Evolutionary conservation across 2,888 invertebrate genomes (phyloP).

Genomic region (Agrilus cyanescens): DNA sequence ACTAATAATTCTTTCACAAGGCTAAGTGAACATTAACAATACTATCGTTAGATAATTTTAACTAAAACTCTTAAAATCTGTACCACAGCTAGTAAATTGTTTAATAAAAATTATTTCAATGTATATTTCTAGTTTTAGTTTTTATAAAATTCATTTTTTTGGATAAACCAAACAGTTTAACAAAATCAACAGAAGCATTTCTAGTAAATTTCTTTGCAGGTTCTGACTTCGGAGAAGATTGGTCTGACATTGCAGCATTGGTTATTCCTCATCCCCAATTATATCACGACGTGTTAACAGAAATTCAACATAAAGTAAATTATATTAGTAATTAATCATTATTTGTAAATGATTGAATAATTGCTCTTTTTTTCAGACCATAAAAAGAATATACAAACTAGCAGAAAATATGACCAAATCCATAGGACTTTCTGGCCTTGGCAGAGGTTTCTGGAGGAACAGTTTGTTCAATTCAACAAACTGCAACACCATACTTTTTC

Average conservation of each 20-base stretch:
- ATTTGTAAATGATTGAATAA: slow-evolving; percentile 1
- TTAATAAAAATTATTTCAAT: no score
- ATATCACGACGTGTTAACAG: slow-evolving; percentile 20
- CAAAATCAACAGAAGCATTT: no score
- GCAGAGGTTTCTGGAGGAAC: slow-evolving; percentile 36
- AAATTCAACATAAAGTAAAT: slow-evolving; percentile 22
- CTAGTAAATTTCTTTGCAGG: slow-evolving; percentile 29
- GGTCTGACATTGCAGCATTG: slow-evolving; percentile 44
- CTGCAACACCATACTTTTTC: slow-evolving; percentile 36
- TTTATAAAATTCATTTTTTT: slow-evolving; percentile 1
- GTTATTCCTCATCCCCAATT: slow-evolving; percentile 41
- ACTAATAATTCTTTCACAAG: no score
- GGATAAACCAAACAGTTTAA: no score
- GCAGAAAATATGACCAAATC: slow-evolving; percentile 37
- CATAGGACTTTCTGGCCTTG: slow-evolving; percentile 38
- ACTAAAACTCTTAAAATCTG: no score
- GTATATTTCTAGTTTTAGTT: neutral
- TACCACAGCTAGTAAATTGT: no score
- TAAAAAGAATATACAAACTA: slow-evolving; percentile 38
- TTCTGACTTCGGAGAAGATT: slow-evolving; percentile 45
- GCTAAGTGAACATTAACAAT: no score
- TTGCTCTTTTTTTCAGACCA: slow-evolving; percentile 30
- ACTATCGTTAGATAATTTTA: neutral
- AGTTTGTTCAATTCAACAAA: slow-evolving; percentile 36
- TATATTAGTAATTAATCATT: neutral